Base-by-base conservation (phyloP, 2,797 vertebrate genomes). In the Leuciscus waleckii region DNA sequence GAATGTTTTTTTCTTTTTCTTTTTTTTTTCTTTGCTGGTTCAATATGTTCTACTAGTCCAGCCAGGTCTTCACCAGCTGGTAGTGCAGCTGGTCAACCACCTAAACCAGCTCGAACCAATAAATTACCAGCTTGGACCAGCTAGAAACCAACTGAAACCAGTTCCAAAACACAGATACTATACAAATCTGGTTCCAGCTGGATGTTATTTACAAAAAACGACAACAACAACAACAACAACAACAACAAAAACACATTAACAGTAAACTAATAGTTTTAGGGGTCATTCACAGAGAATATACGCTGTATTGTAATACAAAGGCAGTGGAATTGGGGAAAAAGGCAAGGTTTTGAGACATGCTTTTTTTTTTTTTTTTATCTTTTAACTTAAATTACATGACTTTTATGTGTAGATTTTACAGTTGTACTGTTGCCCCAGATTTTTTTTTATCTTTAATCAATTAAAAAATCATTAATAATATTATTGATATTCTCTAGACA, bases 51-150 rank as follows among this genome's bases (percentile, higher is more conserved):
- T 49, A 61, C 49, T 29, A 79, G 29, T 17, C 51, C 23, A 79
- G 51, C 67, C 51, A 79, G 68, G 77, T 73, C 76, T 23, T n/a
- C 29, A 63, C 83, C 83, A 85, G 51, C 67, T 79, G 77, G 67
- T 73, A 79, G 29, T 39, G 39, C 76, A 85, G 77, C 39, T 80
- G 83, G 83, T 85, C 83, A 85, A 73, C 29, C 68, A 79, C 11
- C 49, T 84, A 58, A 58, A 84, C 82, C 63, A 84, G 73, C 49
- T 67, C 54, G 61, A 43, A 75, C 29, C 37, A 49, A 46, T 7
- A 83, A 63, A 61, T 82, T 21, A 21, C 7, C 51, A 54, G 76
- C 76, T 29, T 78, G 56, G 51, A 58, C 69, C 39, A 63, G 82
- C 17, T 32, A 67, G 61, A 43, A 56, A 68, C 35, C n/a, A 76